Conservation (phyloP, 2,797 vertebrate genomes). For the Gouania willdenowi region DNA sequence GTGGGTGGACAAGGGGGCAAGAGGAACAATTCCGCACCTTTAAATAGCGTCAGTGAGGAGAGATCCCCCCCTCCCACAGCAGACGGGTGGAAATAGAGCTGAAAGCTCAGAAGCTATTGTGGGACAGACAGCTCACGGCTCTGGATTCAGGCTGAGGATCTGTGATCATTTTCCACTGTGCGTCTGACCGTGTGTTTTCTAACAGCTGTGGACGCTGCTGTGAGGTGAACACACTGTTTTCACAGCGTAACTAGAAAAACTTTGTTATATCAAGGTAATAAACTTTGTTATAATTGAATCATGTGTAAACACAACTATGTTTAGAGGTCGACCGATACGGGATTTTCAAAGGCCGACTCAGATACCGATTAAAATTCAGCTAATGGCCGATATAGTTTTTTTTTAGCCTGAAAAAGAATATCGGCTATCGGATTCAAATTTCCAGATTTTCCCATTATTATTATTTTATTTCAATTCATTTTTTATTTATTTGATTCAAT, state of each 20-base stretch:
- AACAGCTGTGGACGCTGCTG: neutral
- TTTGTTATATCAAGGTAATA: too few species aligned
- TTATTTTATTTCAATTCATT: too few species aligned
- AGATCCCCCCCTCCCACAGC: conserved; percentile 21
- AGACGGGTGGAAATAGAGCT: conserved; percentile 56
- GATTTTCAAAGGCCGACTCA: neutral
- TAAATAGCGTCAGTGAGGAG: conserved; percentile 60
- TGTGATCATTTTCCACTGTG: neutral
- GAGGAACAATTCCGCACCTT: conserved; percentile 66
- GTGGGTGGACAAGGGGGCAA: conserved; percentile 38
- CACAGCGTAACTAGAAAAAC: conserved; percentile 1
- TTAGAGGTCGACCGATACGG: too few species aligned
- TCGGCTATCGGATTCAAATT: too few species aligned
- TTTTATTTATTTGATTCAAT: too few species aligned
- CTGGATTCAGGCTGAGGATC: conserved; percentile 35
- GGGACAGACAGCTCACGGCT: conserved; percentile 59
- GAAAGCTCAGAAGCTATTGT: conserved; percentile 61
- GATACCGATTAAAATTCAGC: too few species aligned
- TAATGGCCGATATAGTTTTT: too few species aligned
- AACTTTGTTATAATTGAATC: conserved; percentile 3
- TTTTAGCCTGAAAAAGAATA: too few species aligned
- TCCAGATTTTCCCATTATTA: too few species aligned
- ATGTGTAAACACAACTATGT: conserved; percentile 7
- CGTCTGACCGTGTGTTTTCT: neutral
- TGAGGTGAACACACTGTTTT: neutral